These are phyloP conservation scores for Drosophila tani DNA, from an alignment of 1,140 invertebrate species.

Conservation along the genomic window DNA sequence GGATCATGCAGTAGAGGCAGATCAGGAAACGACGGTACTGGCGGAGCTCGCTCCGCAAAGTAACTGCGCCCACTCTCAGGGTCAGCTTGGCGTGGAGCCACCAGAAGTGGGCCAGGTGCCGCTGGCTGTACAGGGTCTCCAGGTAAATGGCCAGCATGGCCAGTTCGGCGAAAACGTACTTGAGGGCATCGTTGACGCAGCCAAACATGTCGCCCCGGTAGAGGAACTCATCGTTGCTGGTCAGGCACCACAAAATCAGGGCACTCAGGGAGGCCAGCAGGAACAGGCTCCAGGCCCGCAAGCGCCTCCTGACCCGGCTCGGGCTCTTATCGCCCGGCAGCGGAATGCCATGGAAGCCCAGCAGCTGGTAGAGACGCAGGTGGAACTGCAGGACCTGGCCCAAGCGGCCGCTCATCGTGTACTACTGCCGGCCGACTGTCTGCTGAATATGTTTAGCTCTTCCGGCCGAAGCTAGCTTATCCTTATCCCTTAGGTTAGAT, in stretches of 20 bases:
- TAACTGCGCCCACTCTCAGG: not conserved
- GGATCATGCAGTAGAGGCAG: constrained; percentile 24
- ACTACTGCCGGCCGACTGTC: constrained; percentile 1
- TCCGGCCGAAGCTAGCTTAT: not conserved
- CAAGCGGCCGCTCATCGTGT: constrained; percentile 47
- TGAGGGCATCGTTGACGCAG: constrained; percentile 62
- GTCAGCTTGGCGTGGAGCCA: constrained; percentile 30
- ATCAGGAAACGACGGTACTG: constrained; percentile 42
- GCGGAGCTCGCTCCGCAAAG: not conserved
- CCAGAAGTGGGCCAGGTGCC: constrained; percentile 61
- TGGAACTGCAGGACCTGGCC: constrained; percentile 61
- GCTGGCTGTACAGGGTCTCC: constrained; percentile 47
- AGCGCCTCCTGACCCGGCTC: not conserved
- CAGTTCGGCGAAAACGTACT: constrained; percentile 57
- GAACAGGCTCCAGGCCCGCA: constrained; percentile 42
- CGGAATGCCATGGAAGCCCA: constrained; percentile 61
- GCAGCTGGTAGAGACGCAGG: constrained; percentile 63
- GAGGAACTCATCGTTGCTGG: constrained; percentile 53
- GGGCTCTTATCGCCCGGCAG: constrained; percentile 25
- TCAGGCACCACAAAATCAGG: constrained; percentile 26
- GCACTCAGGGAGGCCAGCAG: constrained; percentile 30
- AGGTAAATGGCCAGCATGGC: constrained; percentile 61
- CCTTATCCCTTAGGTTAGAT: constrained; percentile 16
- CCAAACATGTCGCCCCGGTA: constrained; percentile 62
- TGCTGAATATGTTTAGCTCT: not conserved